Base-by-base conservation (phyloP, 2,888 invertebrate genomes). In the Stenoptilia bipunctidactyla region DNA sequence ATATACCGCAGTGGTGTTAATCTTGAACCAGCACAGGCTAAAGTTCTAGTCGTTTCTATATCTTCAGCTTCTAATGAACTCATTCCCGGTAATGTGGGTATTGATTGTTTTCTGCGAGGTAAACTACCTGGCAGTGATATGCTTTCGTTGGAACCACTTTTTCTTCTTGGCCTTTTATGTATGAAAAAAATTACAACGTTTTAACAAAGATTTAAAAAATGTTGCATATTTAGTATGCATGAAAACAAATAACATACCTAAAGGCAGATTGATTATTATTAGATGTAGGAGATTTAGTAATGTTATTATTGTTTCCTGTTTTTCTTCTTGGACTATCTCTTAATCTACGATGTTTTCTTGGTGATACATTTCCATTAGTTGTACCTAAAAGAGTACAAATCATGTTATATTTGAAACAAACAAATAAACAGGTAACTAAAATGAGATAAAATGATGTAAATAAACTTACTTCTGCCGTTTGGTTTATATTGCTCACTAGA, bases 311-410 rank as follows among this genome's bases (percentile, higher is more conserved):
- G n/a, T 14, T 34, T 13, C 70, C 72, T 15, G 88, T 87, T 69
- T 90, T 90, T 58, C 90, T 83, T 54, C 90, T 68, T 1, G 89
- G 88, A 56, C 88, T 89, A 44, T 91, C 90, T 43, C 89, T 79
- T 41, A 85, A 73, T 44, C 90, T 85, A 54, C 88, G 86, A 45
- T 84, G 80, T 66, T 88, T 88, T 47, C 87, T 85, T 35, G 88
- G 87, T 9, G 88, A 87, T 46, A 80, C 53, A 53, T 75, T 84
- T 35, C 85, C 85, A 47, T 83, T 84, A 15, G 65, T 72, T n/a
- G 64, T 44, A 36, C 76, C 79, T 76, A 12, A 38, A 46, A 44
- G 4, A 20, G 20, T 20, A 20, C 3, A 20, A 5, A 5, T 20
- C 20, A 20, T n/a, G 33, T 38, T 3, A 34, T 12, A 5, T 33